phyloP scores from a whole-genome alignment of 1,140 invertebrate genomes.

The Patella vulgata region DNA sequence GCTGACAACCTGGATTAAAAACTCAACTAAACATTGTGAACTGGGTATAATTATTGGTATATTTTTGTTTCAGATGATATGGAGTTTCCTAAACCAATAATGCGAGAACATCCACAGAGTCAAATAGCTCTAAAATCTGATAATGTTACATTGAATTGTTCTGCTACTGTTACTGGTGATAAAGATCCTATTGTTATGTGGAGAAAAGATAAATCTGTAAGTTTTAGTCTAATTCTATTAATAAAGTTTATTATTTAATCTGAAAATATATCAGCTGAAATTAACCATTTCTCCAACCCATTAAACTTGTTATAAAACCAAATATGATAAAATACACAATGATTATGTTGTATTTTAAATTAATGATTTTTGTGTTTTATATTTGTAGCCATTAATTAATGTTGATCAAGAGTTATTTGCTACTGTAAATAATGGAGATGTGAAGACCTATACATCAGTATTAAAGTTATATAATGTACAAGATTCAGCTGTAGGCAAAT shows the following conservation, averaged over 20 bases:
- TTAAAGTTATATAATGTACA: conserved; percentile 79
- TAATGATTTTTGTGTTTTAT: conserved; percentile 8
- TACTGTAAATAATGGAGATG: conserved; percentile 39
- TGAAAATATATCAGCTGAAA: background rate
- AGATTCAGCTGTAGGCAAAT: conserved; percentile 82
- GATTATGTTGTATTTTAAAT: too few relatives aligned
- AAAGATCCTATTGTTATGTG: conserved; percentile 80
- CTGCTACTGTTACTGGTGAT: conserved; percentile 75
- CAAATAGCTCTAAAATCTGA: conserved; percentile 85
- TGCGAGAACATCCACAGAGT: conserved; percentile 82
- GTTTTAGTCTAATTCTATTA: conserved; percentile 1
- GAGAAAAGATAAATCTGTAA: conserved; percentile 87
- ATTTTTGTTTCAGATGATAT: conserved; percentile 65
- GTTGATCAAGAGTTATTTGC: conserved; percentile 50
- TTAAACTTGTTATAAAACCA: too few relatives aligned
- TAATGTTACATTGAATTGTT: conserved; percentile 83
- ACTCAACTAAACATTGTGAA: too few relatives aligned
- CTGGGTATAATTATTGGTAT: too few relatives aligned
- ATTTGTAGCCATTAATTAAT: conserved; percentile 38
- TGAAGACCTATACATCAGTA: conserved; percentile 71
- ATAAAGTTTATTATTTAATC: background rate
- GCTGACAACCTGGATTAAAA: too few relatives aligned
- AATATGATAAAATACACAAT: too few relatives aligned
- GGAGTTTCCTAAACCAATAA: conserved; percentile 85
- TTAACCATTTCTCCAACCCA: background rate